phyloP scores from a whole-genome alignment of 1,140 invertebrate species.

The Drosophila kurseongensis region DNA sequence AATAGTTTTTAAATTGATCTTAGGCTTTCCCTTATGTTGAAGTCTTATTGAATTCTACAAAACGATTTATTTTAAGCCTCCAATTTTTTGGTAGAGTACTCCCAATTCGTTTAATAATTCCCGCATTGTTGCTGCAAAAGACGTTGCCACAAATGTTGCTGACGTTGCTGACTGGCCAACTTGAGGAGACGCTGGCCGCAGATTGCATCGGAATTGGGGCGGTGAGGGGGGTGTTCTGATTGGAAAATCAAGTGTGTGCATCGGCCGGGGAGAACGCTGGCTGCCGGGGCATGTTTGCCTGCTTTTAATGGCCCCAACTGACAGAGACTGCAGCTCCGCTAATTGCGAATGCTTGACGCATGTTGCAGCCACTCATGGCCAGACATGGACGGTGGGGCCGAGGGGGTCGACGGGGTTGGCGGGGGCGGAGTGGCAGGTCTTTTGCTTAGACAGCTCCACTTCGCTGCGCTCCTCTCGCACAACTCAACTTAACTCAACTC shows the following conservation, averaged over 20 bases:
- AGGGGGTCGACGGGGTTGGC: conserved; percentile 4
- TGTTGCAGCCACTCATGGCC: conserved; percentile 74
- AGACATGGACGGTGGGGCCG: conserved; percentile 50
- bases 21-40: too few species aligned
- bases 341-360: conserved; percentile 83
- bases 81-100: conserved; percentile 13
- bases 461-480: conserved; percentile 21
- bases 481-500: conserved; percentile 4
- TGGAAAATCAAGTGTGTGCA: conserved; percentile 78
- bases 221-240: conserved; percentile 54
- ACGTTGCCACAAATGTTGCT: conserved; percentile 70
- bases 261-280: conserved; percentile 15
- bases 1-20: too few species aligned
- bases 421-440: conserved; percentile 39
- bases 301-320: conserved; percentile 76
- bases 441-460: conserved; percentile 72
- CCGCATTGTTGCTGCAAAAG: conserved; percentile 57
- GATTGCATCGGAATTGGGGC: conserved; percentile 11
- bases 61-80: not conserved
- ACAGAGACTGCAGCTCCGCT: conserved; percentile 66
- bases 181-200: conserved; percentile 40
- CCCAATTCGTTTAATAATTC: conserved; percentile 28
- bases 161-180: conserved; percentile 63
- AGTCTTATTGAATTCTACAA: too few species aligned
- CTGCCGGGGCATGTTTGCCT: conserved; percentile 54